These are phyloP conservation scores for Varecia variegata DNA, from an alignment of 2,797 vertebrate genomes.

Conservation along the genomic window DNA sequence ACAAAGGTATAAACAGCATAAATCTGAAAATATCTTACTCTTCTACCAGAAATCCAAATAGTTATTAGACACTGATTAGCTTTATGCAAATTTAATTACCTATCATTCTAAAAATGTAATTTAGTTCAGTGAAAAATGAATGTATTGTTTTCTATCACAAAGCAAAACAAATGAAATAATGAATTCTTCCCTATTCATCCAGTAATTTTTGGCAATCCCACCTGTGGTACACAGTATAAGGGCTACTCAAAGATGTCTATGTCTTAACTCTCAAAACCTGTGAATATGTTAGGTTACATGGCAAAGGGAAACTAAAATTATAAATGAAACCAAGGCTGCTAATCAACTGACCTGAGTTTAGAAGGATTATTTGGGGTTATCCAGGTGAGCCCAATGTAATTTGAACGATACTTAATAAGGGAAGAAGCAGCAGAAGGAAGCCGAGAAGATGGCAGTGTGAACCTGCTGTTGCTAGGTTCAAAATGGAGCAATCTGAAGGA, in stretches of 20 bases:
- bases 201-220: neutral
- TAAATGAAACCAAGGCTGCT: neutral
- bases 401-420: neutral
- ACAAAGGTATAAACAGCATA: neutral
- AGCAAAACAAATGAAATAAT: neutral
- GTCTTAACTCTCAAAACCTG: neutral
- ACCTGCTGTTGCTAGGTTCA: accelerated
- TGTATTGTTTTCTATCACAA: neutral
- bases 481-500: neutral
- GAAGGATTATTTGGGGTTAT: neutral
- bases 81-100: neutral
- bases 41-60: neutral
- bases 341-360: neutral
- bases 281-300: neutral
- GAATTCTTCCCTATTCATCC: neutral
- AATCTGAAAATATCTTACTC: neutral
- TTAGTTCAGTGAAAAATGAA: neutral
- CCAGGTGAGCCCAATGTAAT: neutral
- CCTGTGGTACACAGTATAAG: neutral
- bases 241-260: neutral
- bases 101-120: neutral
- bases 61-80: neutral
- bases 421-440: neutral
- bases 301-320: neutral
- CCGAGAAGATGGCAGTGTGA: accelerated